phyloP scores from a whole-genome alignment of 1,140 invertebrate species.

The Wiebesia pumilae region DNA sequence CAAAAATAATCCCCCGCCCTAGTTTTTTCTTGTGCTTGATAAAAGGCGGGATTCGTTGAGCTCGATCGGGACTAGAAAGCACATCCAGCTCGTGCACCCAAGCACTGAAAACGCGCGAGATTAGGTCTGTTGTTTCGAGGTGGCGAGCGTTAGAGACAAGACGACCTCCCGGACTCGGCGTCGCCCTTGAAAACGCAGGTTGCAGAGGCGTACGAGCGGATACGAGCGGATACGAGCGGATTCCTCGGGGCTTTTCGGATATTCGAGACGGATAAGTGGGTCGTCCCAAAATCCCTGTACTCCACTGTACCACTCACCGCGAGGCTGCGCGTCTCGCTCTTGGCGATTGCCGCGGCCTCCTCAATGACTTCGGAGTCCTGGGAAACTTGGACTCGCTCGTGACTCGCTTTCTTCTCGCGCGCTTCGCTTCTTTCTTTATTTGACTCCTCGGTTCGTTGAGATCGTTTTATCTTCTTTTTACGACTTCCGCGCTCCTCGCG shows the following conservation, averaged over 20 bases:
- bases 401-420: background rate
- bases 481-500: background rate
- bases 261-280: conserved; percentile 55
- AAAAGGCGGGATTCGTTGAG: no score
- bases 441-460: background rate
- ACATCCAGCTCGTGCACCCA: no score
- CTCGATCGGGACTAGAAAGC: no score
- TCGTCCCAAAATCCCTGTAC: conserved; percentile 55
- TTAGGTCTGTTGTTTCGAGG: no score
- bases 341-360: background rate
- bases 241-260: background rate
- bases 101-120: no score
- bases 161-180: no score
- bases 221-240: background rate
- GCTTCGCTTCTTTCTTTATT: background rate
- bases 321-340: background rate
- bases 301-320: conserved; percentile 54
- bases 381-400: background rate
- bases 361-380: conserved; percentile 33
- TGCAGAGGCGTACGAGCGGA: background rate
- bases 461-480: background rate
- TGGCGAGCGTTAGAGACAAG: no score
- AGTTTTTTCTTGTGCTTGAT: no score
- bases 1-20: no score
- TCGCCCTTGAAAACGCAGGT: background rate